Percentiles rank a stretch among this genome's conserved stretches.
These are phyloP conservation scores for Aptenodytes forsteri DNA, from an alignment of 2,113 vertebrate genomes.

Conservation along the genomic window DNA sequence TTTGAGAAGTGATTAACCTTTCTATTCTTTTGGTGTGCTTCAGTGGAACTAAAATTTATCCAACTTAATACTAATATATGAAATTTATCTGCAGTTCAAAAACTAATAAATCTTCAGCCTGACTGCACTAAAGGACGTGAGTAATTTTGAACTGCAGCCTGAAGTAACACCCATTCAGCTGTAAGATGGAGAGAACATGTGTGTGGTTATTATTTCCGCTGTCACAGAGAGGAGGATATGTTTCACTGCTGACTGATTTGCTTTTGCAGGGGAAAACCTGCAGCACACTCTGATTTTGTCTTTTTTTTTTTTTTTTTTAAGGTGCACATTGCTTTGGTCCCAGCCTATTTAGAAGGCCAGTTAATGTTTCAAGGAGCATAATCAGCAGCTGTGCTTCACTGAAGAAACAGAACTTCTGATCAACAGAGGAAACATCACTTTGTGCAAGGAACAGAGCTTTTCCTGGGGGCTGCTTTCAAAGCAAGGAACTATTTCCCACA, in stretches of 20 bases:
- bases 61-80: neutral
- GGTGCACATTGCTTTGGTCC: neutral
- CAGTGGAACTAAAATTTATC: neutral
- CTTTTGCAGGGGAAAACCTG: neutral
- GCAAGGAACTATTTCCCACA: neutral
- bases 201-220: neutral
- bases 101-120: neutral
- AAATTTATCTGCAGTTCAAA: neutral
- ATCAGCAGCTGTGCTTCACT: neutral
- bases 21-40: neutral
- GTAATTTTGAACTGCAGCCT: neutral
- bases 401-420: neutral
- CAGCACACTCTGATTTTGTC: neutral
- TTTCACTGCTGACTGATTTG: neutral
- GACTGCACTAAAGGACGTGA: neutral
- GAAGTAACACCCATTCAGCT: neutral
- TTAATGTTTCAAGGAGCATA: neutral
- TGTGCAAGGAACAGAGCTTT: neutral
- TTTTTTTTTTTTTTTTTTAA: neutral
- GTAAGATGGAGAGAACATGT: neutral
- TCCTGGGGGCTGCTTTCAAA: neutral
- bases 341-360: neutral
- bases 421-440: neutral
- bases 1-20: neutral
- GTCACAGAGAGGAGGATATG: neutral